Evolutionary conservation across 2,888 invertebrate species (phyloP).

Genomic region (Lagria hirta): DNA sequence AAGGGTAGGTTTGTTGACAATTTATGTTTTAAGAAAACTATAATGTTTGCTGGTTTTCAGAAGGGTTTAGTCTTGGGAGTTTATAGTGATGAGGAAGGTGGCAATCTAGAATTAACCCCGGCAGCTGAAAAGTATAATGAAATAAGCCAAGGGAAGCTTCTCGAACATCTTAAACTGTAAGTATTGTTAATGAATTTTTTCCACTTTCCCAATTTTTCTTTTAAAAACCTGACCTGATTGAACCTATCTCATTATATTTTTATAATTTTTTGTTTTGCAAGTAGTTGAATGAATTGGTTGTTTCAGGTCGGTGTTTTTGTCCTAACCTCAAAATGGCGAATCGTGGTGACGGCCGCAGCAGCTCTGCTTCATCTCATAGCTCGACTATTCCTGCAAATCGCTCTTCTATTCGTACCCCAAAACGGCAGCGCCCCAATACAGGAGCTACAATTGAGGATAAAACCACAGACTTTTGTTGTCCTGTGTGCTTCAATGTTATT

Average conservation of each 20-base stretch:
- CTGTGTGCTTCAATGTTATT: slow-evolving; percentile 86
- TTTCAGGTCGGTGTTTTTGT: slow-evolving; percentile 57
- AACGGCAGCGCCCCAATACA: slow-evolving; percentile 57
- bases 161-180: slow-evolving; percentile 57
- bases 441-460: slow-evolving; percentile 67
- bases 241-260: slow-evolving; percentile 12
- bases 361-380: slow-evolving; percentile 52
- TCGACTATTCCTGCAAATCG: slow-evolving; percentile 50
- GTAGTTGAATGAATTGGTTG: slow-evolving; percentile 48
- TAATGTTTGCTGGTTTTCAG: slow-evolving; percentile 41
- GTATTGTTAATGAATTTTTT: slow-evolving; percentile 44
- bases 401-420: slow-evolving; percentile 55
- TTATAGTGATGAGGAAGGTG: slow-evolving; percentile 53
- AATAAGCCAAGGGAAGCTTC: slow-evolving; percentile 54
- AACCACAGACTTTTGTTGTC: slow-evolving; percentile 69
- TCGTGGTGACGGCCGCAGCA: slow-evolving; percentile 54
- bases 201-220: slow-evolving; percentile 17
- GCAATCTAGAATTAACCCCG: slow-evolving; percentile 53
- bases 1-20: slow-evolving; percentile 26
- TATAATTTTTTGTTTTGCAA: too few relatives aligned
- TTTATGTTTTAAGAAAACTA: slow-evolving; percentile 9
- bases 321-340: slow-evolving; percentile 44
- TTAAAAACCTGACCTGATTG: slow-evolving; percentile 43
- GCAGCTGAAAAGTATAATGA: slow-evolving; percentile 57
- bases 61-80: slow-evolving; percentile 61